phyloP scores from a whole-genome alignment of 2,797 vertebrate genomes.

The Tolypeutes matacus region DNA sequence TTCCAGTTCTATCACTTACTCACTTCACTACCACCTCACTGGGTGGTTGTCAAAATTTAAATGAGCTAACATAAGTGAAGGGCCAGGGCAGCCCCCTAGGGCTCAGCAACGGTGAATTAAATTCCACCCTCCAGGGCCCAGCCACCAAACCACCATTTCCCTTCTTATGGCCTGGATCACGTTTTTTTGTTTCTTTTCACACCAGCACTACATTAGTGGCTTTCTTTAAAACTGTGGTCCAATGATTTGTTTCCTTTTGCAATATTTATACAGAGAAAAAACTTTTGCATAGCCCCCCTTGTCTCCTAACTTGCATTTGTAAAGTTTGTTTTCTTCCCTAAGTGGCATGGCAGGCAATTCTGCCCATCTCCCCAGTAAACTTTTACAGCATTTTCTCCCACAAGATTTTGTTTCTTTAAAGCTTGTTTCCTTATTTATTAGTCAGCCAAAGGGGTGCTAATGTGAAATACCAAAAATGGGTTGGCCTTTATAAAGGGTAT shows the following conservation, averaged over 20 bases:
- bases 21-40: neutral
- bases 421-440: conserved; percentile 40
- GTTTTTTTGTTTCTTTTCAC: neutral
- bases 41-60: neutral
- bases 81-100: neutral
- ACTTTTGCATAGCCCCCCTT: conserved; percentile 11
- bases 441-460: too few species aligned
- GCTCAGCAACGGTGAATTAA: neutral
- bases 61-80: neutral
- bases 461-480: too few species aligned
- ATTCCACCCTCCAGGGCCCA: neutral
- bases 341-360: neutral
- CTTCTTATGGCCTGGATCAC: neutral
- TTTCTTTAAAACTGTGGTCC: neutral
- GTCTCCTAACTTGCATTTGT: neutral
- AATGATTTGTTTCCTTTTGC: neutral
- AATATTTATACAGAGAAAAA: conserved; percentile 38
- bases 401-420: conserved; percentile 46
- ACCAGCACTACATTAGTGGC: neutral
- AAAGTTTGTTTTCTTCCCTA: neutral
- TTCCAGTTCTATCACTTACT: neutral
- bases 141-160: neutral
- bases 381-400: conserved; percentile 5
- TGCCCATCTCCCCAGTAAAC: neutral
- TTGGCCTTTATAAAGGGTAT: too few species aligned